Evolutionary conservation across 2,888 invertebrate genomes (phyloP), one percentile per base, ranked within the genome.

Genomic region (Anarsia innoxiella): DNA sequence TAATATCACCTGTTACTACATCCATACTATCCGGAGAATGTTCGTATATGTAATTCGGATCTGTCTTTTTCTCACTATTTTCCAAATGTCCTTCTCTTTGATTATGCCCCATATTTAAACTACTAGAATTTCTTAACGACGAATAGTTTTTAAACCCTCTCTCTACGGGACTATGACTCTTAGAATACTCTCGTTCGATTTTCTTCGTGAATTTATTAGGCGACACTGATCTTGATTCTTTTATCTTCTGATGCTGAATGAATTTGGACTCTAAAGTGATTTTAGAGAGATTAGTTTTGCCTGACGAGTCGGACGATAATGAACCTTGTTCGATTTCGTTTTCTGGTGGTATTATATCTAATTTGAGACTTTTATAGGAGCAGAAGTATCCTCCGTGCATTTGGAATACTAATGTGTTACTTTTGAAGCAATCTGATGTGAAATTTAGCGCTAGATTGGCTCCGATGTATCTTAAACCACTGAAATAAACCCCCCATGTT

Each of bases 331-430:
- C 80, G 1, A 71, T 27, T 44, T 80, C 82, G 25, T 82, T 77
- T 49, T 83, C 83, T 0, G 78, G 67, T 0, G 83, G 83, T 13
- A 84, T 83, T 1, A 83, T 61, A 42, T 87, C 86, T 27, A 88
- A 56, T 58, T 80, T 78, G 2, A 86, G 61, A 56, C 84, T 86
- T 64, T 79, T 84, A 46, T 85, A 85, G 0, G 89, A 88, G 25
- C 93, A 92, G 66, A 96, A 97, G 59, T 90, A 93, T 2, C 95
- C 95, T 23, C 94, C 95, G 45, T 92, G 92, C 88, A 96, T 90
- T 79, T 93, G 91, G 71, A 97, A 94, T 53, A 97, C 90, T 52
- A 95, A 75, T 29, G 93, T 90, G 66, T 94, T 93, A 44, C 87
- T 80, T 62, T 87, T 87, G 51, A 93, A 90, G 53, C 89, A 86